Conservation (phyloP, 2,888 invertebrate species). For the Cephonodes hylas region DNA sequence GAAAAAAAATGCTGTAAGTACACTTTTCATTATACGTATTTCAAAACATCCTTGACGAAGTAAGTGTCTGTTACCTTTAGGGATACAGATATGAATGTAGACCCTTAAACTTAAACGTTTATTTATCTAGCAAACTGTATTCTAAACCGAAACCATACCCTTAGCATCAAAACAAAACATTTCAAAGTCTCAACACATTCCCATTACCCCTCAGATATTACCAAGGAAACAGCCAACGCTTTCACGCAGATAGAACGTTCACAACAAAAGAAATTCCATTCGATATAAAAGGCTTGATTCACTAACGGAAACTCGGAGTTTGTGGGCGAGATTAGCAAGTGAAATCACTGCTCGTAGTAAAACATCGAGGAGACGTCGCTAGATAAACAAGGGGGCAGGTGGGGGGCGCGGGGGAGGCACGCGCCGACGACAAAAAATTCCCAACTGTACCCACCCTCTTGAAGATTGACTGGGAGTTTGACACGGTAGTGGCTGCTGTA, state of each 20-base stretch:
- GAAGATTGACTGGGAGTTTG: constrained; percentile 5
- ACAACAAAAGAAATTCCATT: constrained; percentile 16
- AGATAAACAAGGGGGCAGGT: constrained; percentile 28
- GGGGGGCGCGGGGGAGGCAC: constrained; percentile 21
- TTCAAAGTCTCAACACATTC: neutral
- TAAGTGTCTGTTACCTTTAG: too few relatives aligned
- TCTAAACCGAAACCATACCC: neutral
- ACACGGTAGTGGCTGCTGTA: neutral
- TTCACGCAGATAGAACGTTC: neutral
- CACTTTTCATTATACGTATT: too few relatives aligned
- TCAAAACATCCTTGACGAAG: too few relatives aligned
- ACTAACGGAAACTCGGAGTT: constrained; percentile 24
- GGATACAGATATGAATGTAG: too few relatives aligned
- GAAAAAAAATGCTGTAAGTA: too few relatives aligned
- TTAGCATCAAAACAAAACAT: neutral
- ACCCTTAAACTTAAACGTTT: too few relatives aligned
- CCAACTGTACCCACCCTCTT: constrained; percentile 25
- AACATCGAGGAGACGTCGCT: constrained; percentile 16
- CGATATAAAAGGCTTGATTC: constrained; percentile 34
- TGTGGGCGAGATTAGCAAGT: constrained; percentile 20
- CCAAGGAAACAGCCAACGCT: neutral
- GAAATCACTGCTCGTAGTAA: constrained; percentile 18
- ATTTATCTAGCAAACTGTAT: too few relatives aligned
- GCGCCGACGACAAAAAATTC: constrained; percentile 35
- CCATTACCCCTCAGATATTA: neutral